Conservation (phyloP, 2,113 vertebrate genomes). For the Barbus barbus region DNA sequence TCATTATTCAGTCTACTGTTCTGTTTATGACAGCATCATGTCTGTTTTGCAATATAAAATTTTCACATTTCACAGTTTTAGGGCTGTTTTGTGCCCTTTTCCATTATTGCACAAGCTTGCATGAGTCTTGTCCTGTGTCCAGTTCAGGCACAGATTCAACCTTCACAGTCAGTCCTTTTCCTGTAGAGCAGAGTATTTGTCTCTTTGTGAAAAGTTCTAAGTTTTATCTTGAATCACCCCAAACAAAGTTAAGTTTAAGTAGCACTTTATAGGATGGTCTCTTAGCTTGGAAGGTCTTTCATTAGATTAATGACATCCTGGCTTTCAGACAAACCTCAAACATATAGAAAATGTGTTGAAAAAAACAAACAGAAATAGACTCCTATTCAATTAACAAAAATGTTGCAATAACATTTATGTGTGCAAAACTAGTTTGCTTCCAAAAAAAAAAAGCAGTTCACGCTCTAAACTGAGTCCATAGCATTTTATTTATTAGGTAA, state of each 20-base stretch:
- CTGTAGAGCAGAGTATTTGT: conserved; percentile 2
- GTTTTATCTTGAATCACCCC: not conserved
- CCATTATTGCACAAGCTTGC: not conserved
- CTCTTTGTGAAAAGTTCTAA: not conserved
- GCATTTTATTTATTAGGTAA: conserved; percentile 55
- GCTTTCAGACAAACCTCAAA: too few species aligned
- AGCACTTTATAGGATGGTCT: not conserved
- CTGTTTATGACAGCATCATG: not conserved
- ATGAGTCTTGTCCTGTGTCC: not conserved
- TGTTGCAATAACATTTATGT: conserved; percentile 9
- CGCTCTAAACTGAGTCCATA: conserved; percentile 7
- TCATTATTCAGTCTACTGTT: not conserved
- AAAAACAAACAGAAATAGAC: not conserved
- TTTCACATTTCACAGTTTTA: not conserved
- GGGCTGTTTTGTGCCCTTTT: not conserved
- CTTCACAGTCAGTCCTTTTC: not conserved
- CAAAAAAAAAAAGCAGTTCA: conserved; percentile 46
- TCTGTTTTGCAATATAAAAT: not conserved
- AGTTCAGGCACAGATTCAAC: not conserved
- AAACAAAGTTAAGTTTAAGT: not conserved
- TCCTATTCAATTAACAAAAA: not conserved
- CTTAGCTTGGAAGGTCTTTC: not conserved
- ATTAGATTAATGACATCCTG: not conserved
- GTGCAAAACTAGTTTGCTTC: not conserved
- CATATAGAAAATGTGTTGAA: too few species aligned